Conservation (phyloP, 92 coral and sea anemone genomes). For the Galaxea fascicularis region DNA sequence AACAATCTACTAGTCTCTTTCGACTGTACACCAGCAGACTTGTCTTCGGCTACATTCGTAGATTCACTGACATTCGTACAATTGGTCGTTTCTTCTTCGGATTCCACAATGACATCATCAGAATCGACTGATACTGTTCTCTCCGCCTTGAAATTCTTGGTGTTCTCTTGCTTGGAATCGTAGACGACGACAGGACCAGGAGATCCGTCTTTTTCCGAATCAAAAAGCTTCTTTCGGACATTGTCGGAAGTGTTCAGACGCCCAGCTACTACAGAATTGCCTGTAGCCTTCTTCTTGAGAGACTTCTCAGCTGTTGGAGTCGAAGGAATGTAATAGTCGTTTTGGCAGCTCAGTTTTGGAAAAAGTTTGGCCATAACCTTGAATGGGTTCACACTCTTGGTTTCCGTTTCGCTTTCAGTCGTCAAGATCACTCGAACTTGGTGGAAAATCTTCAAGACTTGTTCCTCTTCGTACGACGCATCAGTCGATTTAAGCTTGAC, state of each 20-base stretch:
- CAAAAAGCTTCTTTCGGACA: constrained; percentile 46
- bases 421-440: constrained; percentile 83
- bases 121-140: constrained; percentile 13
- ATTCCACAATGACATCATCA: constrained; percentile 61
- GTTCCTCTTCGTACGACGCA: constrained; percentile 52
- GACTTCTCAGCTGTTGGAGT: constrained; percentile 21
- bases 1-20: constrained; percentile 15
- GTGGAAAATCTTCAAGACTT: constrained; percentile 71
- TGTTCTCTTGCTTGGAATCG: neutral
- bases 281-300: neutral
- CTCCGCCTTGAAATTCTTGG: constrained; percentile 5
- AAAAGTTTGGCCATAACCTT: constrained; percentile 77
- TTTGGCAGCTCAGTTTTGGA: constrained; percentile 43
- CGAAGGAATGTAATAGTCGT: constrained; percentile 14
- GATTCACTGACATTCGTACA: constrained; percentile 6
- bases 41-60: neutral
- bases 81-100: constrained; percentile 20
- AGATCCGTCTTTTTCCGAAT: constrained; percentile 17
- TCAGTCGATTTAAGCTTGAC: constrained; percentile 43
- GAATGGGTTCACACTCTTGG: constrained; percentile 72
- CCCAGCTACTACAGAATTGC: neutral
- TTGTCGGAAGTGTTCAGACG: constrained; percentile 11
- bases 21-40: constrained; percentile 1
- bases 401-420: constrained; percentile 77
- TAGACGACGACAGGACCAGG: constrained; percentile 20